Conservation (phyloP, 1,140 invertebrate species). For the Plutomurus gul region DNA sequence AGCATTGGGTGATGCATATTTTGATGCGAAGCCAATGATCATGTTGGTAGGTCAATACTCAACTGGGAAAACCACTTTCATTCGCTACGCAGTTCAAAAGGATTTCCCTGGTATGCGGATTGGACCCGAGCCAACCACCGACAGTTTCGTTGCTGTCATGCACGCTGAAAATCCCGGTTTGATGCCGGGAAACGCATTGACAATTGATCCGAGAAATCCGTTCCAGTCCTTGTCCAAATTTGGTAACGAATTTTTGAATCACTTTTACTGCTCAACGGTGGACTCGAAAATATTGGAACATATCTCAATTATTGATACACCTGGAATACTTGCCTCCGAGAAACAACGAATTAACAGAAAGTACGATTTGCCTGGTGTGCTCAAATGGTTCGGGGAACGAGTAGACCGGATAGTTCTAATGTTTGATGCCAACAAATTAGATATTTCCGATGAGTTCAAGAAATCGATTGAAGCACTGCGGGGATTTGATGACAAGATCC, state of each 20-base stretch:
- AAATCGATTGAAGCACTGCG: conserved; percentile 90
- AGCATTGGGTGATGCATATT: conserved; percentile 93
- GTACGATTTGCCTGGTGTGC: conserved; percentile 97
- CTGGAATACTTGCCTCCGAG: conserved; percentile 70
- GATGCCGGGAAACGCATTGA: conserved; percentile 93
- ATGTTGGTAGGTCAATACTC: conserved; percentile 97
- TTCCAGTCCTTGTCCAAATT: conserved; percentile 94
- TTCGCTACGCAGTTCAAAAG: conserved; percentile 89
- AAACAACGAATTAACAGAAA: conserved; percentile 87
- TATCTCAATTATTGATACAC: conserved; percentile 95
- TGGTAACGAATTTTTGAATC: conserved; percentile 96
- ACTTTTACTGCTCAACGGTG: conserved; percentile 91
- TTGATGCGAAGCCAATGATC: conserved; percentile 99
- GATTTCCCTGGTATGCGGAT: conserved; percentile 95
- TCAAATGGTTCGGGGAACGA: conserved; percentile 98
- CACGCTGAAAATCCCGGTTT: conserved; percentile 79
- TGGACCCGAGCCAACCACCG: conserved; percentile 95
- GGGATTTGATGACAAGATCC: conserved; percentile 97
- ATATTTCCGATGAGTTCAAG: conserved; percentile 97
- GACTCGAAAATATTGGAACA: conserved; percentile 84
- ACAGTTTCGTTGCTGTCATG: conserved; percentile 98
- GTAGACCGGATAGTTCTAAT: conserved; percentile 96
- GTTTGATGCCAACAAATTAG: conserved; percentile 99
- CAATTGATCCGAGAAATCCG: conserved; percentile 96
- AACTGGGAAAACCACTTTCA: conserved; percentile 98